Evolutionary conservation across 2,888 invertebrate genomes (phyloP).

Genomic region (Ischnus inquisitorius): DNA sequence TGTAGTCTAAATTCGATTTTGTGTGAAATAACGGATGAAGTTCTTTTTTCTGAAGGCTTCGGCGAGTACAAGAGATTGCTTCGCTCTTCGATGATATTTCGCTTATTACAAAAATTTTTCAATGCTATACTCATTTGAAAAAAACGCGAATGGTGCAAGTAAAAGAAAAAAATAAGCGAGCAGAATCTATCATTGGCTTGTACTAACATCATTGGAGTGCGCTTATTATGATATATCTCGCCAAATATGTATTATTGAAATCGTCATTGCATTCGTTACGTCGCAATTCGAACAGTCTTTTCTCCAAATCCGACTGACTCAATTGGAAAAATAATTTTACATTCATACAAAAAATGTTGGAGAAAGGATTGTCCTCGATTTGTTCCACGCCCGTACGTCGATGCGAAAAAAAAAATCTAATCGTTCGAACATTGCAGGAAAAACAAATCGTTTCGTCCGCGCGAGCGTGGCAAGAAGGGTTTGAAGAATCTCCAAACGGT

Average conservation of each 20-base stretch:
- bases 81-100: background rate
- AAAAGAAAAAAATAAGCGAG: background rate
- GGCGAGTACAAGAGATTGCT: background rate
- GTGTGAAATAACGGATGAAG: background rate
- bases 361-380: constrained; percentile 4
- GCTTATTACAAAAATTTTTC: background rate
- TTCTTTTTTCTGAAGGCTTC: background rate
- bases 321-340: background rate
- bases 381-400: background rate
- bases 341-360: background rate
- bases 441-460: constrained; percentile 96
- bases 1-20: background rate
- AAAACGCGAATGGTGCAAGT: constrained; percentile 34
- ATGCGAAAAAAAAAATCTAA: constrained; percentile 5
- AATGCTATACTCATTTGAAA: background rate
- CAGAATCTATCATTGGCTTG: constrained; percentile 37
- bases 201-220: constrained; percentile 47
- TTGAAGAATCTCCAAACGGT: constrained; percentile 96
- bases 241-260: constrained; percentile 41
- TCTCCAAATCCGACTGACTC: constrained; percentile 20
- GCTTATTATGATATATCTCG: constrained; percentile 57
- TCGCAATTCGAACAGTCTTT: constrained; percentile 41
- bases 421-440: constrained; percentile 88
- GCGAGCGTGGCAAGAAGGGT: constrained; percentile 94
- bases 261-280: constrained; percentile 16